Evolutionary conservation across 1,140 invertebrate genomes (phyloP).

Genomic region (Zophobas atratus): DNA sequence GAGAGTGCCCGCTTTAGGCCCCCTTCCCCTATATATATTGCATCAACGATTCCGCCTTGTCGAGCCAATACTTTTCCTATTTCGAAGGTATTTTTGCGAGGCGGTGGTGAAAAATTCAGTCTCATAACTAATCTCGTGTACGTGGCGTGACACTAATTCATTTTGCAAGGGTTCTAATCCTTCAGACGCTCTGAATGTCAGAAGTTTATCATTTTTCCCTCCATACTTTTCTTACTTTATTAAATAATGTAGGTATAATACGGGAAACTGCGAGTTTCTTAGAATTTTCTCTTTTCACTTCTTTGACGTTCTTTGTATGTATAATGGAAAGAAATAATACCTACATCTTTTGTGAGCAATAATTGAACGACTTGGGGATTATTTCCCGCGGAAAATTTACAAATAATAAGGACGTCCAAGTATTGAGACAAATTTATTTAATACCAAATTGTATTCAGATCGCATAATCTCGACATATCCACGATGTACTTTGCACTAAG

Average conservation of each 20-base stretch:
- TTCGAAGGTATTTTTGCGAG: not conserved
- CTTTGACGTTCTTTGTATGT: not conserved
- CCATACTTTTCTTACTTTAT: not conserved
- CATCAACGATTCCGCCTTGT: no score
- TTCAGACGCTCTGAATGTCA: not conserved
- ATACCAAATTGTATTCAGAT: constrained; percentile 23
- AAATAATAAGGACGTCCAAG: not conserved
- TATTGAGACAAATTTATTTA: not conserved
- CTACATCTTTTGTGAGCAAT: constrained; percentile 12
- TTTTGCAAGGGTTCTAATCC: not conserved
- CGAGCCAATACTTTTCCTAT: not conserved
- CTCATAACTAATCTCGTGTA: constrained; percentile 1
- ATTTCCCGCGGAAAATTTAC: not conserved
- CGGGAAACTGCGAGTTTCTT: constrained; percentile 12
- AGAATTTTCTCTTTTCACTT: not conserved
- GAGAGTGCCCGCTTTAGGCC: no score
- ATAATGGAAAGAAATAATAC: constrained; percentile 16
- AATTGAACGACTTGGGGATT: constrained; percentile 3
- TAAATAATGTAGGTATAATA: not conserved
- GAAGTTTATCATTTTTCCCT: not conserved
- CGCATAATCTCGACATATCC: constrained; percentile 19
- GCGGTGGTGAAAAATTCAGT: constrained; percentile 1
- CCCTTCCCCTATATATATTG: no score
- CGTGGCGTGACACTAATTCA: constrained; percentile 6
- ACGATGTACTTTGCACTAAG: constrained; percentile 28